These are phyloP conservation scores for Cercopithecus hamlyni DNA, from an alignment of 2,797 vertebrate species.

Conservation along the genomic window DNA sequence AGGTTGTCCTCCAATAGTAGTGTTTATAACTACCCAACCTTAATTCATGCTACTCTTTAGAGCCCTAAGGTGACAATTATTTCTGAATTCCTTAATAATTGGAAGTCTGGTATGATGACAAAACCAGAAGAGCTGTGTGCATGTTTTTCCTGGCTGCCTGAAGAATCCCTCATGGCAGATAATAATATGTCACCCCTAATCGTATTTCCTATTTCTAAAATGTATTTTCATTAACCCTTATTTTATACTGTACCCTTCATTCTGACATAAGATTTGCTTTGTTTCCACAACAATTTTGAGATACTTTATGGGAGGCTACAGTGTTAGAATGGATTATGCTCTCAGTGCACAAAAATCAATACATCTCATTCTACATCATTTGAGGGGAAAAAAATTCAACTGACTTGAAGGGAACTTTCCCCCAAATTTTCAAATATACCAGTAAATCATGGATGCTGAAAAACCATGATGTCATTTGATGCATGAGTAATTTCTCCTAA, in stretches of 20 bases:
- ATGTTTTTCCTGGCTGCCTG: conserved; percentile 51
- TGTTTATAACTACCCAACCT: conserved; percentile 47
- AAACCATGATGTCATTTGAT: background rate
- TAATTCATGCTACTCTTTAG: conserved; percentile 74
- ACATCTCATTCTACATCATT: background rate
- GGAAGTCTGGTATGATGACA: conserved; percentile 60
- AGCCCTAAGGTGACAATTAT: conserved; percentile 83
- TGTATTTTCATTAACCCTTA: conserved; percentile 68
- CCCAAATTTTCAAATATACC: background rate
- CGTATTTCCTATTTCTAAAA: conserved; percentile 67
- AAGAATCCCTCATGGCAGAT: conserved; percentile 77
- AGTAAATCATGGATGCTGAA: background rate
- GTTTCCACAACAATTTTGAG: background rate
- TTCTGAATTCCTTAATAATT: conserved; percentile 81
- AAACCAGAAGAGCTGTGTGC: conserved; percentile 65
- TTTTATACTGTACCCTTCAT: conserved; percentile 59
- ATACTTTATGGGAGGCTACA: background rate
- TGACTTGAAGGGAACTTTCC: background rate
- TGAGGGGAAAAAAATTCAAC: background rate
- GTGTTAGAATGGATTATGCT: background rate
- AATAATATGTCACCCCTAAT: conserved; percentile 80
- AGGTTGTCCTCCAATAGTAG: background rate
- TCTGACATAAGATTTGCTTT: conserved; percentile 53
- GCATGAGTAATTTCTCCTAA: background rate
- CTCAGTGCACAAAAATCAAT: background rate